These are phyloP conservation scores for Corythornis madagascariensis DNA, from an alignment of 2,113 vertebrate species.

Conservation along the genomic window DNA sequence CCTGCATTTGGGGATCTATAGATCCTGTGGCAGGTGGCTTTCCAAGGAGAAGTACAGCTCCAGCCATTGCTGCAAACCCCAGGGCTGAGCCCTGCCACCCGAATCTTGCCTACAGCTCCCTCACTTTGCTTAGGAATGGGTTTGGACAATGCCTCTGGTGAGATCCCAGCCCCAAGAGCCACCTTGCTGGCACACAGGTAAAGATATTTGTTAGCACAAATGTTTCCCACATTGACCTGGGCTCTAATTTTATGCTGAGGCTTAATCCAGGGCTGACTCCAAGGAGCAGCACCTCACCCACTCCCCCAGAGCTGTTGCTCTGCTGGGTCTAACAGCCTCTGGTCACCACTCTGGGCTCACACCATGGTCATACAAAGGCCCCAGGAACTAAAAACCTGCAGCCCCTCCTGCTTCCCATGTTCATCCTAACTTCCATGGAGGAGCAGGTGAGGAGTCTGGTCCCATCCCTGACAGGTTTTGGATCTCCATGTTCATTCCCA, in stretches of 20 bases:
- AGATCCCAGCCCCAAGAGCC: background rate
- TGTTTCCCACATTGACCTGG: background rate
- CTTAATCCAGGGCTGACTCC: background rate
- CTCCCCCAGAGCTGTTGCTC: rapidly evolving
- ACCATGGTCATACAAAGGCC: rapidly evolving
- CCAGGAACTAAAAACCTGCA: background rate
- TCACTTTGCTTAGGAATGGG: background rate
- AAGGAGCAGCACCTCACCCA: background rate
- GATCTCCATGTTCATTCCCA: background rate
- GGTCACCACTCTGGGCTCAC: rapidly evolving
- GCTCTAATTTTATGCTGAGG: background rate
- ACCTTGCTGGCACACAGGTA: rapidly evolving
- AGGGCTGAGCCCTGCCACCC: background rate
- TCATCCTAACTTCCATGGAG: rapidly evolving
- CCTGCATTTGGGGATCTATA: background rate
- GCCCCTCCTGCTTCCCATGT: background rate
- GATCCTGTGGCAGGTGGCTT: background rate
- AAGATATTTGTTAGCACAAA: background rate
- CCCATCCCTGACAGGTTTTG: background rate
- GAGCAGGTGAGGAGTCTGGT: background rate
- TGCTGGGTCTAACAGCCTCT: rapidly evolving
- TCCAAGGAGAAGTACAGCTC: background rate
- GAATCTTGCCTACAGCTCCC: background rate
- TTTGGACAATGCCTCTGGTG: background rate
- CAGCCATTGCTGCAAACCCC: rapidly evolving